Evolutionary conservation across 2,797 vertebrate genomes (phyloP).

Genomic region (Coendou prehensilis): DNA sequence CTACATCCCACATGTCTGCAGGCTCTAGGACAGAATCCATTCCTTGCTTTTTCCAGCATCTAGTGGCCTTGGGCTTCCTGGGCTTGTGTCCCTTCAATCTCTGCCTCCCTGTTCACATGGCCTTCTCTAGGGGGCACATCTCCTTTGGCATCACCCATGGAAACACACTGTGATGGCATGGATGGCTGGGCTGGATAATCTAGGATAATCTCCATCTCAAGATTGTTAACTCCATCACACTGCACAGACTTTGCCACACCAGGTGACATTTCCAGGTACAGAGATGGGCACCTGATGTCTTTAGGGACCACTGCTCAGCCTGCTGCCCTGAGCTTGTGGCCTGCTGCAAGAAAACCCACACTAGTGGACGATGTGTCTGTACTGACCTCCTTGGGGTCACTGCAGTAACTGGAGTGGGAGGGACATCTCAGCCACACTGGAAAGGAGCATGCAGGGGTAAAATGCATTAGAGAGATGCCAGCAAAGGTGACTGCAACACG

Average conservation of each 20-base stretch:
- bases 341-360: background rate
- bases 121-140: background rate
- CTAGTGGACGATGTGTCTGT: background rate
- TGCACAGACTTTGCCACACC: accelerated
- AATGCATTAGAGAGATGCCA: background rate
- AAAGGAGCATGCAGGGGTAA: background rate
- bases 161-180: background rate
- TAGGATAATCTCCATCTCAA: background rate
- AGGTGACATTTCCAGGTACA: background rate
- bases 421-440: accelerated
- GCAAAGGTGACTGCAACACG: background rate
- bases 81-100: background rate
- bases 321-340: accelerated
- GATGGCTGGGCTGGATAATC: background rate
- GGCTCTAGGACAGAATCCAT: background rate
- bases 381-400: background rate
- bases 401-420: accelerated
- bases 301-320: background rate
- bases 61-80: background rate
- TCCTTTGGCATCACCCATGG: background rate
- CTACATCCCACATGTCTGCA: no score
- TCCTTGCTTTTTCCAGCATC: background rate
- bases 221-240: background rate
- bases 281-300: background rate
- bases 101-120: background rate